Conservation (phyloP, 2,113 vertebrate genomes). For the Piprites chloris region DNA sequence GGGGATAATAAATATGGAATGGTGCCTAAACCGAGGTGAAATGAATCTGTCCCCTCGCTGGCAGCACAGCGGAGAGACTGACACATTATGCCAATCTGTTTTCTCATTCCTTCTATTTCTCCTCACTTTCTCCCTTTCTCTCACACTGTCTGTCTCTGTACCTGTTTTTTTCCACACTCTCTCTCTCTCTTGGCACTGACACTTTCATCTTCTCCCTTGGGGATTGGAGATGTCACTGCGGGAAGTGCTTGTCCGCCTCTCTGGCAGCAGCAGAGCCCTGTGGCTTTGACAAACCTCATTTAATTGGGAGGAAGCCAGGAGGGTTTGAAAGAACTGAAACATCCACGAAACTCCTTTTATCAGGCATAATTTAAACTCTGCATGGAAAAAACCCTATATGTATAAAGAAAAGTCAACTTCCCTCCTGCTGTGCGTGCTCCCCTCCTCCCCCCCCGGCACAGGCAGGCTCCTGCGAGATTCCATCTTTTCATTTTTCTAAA, state of each 20-base stretch:
- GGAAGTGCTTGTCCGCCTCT: conserved; percentile 83
- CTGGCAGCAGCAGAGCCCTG: conserved; percentile 83
- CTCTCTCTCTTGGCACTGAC: conserved; percentile 65
- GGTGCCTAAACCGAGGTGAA: not conserved
- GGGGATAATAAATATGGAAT: not conserved
- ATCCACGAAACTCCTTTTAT: conserved; percentile 86
- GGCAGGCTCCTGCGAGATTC: conserved; percentile 79
- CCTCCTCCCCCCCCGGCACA: conserved; percentile 58
- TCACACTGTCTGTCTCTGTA: conserved; percentile 63
- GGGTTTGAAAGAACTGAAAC: conserved; percentile 88
- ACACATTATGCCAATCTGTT: conserved; percentile 6
- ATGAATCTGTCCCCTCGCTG: not conserved
- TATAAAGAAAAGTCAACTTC: conserved; percentile 88
- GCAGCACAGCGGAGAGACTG: not conserved
- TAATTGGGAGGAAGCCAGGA: conserved; percentile 88
- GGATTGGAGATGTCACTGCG: conserved; percentile 83
- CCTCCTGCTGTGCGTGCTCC: conserved; percentile 78
- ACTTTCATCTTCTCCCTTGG: conserved; percentile 85
- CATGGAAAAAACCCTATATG: conserved; percentile 86
- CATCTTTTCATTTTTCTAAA: conserved; percentile 83
- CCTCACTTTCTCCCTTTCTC: not conserved
- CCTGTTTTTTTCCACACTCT: conserved; percentile 54
- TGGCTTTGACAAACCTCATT: conserved; percentile 90
- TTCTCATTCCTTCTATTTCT: conserved; percentile 42
- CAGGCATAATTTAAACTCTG: conserved; percentile 89